phyloP scores from a whole-genome alignment of 2,888 invertebrate species.

The Altica lythri region DNA sequence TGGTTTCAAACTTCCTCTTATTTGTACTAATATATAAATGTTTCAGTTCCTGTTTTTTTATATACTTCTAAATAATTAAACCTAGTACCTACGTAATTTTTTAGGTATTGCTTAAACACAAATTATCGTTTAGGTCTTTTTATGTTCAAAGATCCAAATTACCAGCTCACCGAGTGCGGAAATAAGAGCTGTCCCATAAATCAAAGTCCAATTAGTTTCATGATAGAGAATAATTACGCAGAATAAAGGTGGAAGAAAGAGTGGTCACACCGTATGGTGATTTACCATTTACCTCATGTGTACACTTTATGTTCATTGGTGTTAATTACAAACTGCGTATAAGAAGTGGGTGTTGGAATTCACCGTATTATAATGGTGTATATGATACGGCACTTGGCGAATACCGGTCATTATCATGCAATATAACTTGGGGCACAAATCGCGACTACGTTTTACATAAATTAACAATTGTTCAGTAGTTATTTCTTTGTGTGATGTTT shows the following conservation, averaged over 20 bases:
- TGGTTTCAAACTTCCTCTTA: too few relatives aligned
- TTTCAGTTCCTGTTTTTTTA: too few relatives aligned
- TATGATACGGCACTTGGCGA: constrained; percentile 47
- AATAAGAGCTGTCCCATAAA: too few relatives aligned
- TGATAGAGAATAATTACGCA: constrained; percentile 1
- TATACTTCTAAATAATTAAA: too few relatives aligned
- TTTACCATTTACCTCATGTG: constrained; percentile 32
- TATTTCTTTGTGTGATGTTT: constrained; percentile 20
- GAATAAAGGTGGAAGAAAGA: constrained; percentile 3
- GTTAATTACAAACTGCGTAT: constrained; percentile 43
- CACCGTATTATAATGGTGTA: constrained; percentile 44
- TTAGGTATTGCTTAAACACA: too few relatives aligned
- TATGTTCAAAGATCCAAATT: too few relatives aligned
- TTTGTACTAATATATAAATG: too few relatives aligned
- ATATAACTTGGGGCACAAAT: constrained; percentile 43
- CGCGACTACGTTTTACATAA: constrained; percentile 41
- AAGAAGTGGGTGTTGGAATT: constrained; percentile 46
- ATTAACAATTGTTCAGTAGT: constrained; percentile 35
- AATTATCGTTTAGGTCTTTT: too few relatives aligned
- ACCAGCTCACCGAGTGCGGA: too few relatives aligned
- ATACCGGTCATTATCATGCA: constrained; percentile 47
- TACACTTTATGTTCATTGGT: constrained; percentile 40
- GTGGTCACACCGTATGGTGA: constrained; percentile 14
- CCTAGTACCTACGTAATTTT: too few relatives aligned
- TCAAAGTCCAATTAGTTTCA: not conserved